phyloP scores from a whole-genome alignment of 2,113 vertebrate genomes.

The Atrichornis clamosus region DNA sequence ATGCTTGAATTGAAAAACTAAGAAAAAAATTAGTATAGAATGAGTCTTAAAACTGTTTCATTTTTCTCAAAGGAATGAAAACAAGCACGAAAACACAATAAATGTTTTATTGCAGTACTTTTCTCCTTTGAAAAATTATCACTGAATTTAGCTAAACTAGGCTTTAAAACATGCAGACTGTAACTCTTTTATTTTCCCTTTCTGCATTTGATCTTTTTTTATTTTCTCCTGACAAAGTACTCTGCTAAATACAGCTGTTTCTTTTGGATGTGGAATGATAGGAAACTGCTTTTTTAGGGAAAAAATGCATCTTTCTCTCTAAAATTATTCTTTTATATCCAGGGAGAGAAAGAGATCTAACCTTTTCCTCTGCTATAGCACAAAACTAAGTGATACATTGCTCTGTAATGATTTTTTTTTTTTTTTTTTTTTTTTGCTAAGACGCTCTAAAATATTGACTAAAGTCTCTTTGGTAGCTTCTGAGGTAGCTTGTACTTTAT shows the following conservation, averaged over 20 bases:
- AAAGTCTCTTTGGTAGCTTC: background rate
- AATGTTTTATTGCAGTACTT: conserved; percentile 28
- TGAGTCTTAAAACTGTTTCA: background rate
- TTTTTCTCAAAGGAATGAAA: conserved; percentile 37
- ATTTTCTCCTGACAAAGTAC: conserved; percentile 20
- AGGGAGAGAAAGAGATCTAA: background rate
- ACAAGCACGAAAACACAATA: conserved; percentile 27
- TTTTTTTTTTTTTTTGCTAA: background rate
- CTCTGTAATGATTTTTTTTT: background rate
- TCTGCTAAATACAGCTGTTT: conserved; percentile 26
- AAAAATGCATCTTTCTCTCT: background rate
- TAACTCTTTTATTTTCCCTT: conserved; percentile 16
- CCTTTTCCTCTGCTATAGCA: background rate
- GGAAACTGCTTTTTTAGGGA: background rate
- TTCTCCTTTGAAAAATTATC: conserved; percentile 42
- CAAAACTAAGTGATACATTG: background rate
- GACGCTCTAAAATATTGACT: background rate
- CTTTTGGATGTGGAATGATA: background rate
- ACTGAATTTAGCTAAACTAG: conserved; percentile 30
- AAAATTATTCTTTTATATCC: background rate
- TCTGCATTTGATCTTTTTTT: conserved; percentile 26
- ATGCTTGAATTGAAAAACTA: background rate
- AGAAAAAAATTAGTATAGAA: background rate
- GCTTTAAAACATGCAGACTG: conserved; percentile 11
- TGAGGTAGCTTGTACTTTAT: background rate